A percentile compares a stretch with the other conserved stretches of the same genome.
phyloP scores from a whole-genome alignment of 1,140 invertebrate genomes.

The Saccostrea echinata region DNA sequence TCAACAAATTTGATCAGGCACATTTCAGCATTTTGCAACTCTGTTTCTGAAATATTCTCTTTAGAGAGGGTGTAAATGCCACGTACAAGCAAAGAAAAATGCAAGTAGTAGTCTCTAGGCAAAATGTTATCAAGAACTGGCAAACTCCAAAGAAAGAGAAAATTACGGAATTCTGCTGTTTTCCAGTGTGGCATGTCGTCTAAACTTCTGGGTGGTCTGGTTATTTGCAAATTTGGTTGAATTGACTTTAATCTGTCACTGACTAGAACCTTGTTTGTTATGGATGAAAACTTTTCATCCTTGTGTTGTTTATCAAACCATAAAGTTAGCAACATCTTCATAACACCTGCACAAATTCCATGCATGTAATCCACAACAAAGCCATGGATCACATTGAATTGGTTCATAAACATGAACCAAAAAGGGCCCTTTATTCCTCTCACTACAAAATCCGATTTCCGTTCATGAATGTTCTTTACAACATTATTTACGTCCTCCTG shows the following conservation, averaged over 20 bases:
- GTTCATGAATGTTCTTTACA: neutral
- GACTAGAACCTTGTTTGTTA: neutral
- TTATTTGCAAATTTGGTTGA: constrained; percentile 45
- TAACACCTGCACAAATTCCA: constrained; percentile 53
- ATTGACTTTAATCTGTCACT: constrained; percentile 42
- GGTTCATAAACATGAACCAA: constrained; percentile 21
- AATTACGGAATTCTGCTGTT: constrained; percentile 52
- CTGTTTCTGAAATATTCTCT: too few relatives aligned
- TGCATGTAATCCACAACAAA: constrained; percentile 57
- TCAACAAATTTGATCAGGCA: too few relatives aligned
- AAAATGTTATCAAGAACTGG: too few relatives aligned
- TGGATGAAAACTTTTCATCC: constrained; percentile 41
- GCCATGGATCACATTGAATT: constrained; percentile 27
- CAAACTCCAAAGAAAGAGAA: neutral
- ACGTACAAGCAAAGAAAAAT: too few relatives aligned
- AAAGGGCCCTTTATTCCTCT: constrained; percentile 56
- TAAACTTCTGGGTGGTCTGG: constrained; percentile 45
- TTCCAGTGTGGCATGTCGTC: constrained; percentile 52
- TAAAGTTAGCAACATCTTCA: constrained; percentile 50
- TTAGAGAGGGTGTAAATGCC: too few relatives aligned
- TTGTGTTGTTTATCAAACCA: constrained; percentile 42
- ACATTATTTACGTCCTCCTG: neutral
- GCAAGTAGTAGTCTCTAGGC: too few relatives aligned
- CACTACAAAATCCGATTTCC: neutral
- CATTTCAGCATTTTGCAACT: too few relatives aligned